Conservation (phyloP, 2,797 vertebrate genomes). For the Pseudotriccus pelzelni region DNA sequence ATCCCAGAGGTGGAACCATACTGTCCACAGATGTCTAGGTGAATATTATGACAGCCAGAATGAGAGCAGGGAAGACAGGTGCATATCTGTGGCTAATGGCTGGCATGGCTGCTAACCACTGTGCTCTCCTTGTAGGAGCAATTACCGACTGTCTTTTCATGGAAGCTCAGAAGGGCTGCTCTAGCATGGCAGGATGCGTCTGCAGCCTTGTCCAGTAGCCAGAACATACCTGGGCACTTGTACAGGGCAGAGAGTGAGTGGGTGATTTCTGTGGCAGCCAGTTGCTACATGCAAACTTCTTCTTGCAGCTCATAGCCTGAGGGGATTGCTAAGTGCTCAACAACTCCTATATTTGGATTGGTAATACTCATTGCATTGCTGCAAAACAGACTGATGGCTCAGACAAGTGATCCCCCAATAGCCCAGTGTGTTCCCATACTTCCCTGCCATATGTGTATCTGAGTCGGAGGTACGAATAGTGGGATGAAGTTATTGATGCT, state of each 20-base stretch:
- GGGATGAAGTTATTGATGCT: neutral
- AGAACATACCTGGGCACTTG: neutral
- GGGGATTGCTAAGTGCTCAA: neutral
- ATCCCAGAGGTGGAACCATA: neutral
- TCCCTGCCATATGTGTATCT: neutral
- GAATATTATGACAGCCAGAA: neutral
- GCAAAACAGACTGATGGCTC: neutral
- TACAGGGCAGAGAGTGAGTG: neutral
- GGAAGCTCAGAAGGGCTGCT: neutral
- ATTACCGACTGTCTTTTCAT: neutral
- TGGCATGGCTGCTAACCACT: neutral
- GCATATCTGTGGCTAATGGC: neutral
- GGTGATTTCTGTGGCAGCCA: neutral
- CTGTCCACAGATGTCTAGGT: neutral
- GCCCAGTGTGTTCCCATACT: neutral
- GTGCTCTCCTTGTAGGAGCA: neutral
- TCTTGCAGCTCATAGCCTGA: neutral
- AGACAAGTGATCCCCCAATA: rapidly evolving
- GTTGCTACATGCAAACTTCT: neutral
- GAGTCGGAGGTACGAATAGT: neutral
- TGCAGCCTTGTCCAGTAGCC: neutral
- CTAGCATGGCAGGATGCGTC: neutral
- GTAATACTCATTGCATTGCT: neutral
- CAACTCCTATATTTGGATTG: neutral
- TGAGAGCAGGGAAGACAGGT: neutral